Conservation (phyloP, 1,140 invertebrate genomes). For the Temnothorax longispinosus region DNA sequence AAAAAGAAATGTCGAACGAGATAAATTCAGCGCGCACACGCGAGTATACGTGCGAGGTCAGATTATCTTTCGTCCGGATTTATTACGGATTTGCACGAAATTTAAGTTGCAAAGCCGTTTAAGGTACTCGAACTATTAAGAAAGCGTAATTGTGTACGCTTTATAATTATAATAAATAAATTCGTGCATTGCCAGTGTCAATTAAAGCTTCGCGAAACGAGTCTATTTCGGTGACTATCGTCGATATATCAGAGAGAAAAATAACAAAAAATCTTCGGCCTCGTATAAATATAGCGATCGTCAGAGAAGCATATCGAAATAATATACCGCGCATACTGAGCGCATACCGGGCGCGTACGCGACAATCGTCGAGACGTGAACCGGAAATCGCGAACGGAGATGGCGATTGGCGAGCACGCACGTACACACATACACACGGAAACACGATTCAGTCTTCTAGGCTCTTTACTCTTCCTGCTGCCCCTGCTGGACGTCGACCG, state of each 20-base stretch:
- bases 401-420: constrained; percentile 33
- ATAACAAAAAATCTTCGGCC: background rate
- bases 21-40: constrained; percentile 28
- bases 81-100: constrained; percentile 27
- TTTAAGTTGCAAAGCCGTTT: background rate
- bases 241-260: background rate
- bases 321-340: background rate
- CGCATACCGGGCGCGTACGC: constrained; percentile 1
- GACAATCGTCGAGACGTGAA: constrained; percentile 10
- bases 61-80: constrained; percentile 29
- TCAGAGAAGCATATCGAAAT: background rate
- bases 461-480: constrained; percentile 79
- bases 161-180: constrained; percentile 21
- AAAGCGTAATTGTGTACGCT: background rate
- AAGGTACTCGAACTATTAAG: background rate
- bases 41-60: background rate
- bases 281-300: constrained; percentile 12
- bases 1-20: background rate
- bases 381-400: constrained; percentile 48
- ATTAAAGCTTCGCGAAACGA: background rate
- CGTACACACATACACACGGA: constrained; percentile 45
- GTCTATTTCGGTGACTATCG: background rate
- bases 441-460: constrained; percentile 67
- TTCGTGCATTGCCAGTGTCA: background rate
- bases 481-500: constrained; percentile 71